Conservation (phyloP, 2,888 invertebrate species). For the Scaptodrosophila latifasciaeformis region DNA sequence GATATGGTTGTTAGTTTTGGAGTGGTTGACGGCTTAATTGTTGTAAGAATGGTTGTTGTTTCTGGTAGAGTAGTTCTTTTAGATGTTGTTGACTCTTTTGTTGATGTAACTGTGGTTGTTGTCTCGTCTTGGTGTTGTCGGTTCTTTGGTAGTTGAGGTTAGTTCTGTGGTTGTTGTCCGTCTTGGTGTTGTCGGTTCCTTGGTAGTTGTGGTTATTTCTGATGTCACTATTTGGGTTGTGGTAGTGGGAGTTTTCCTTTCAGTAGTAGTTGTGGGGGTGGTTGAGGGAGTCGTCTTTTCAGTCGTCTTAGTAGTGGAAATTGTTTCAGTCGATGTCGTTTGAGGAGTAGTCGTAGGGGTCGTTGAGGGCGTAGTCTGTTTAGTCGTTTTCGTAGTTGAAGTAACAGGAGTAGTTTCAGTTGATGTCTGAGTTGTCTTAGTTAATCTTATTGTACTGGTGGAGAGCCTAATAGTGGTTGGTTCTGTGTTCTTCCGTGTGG, state of each 20-base stretch:
- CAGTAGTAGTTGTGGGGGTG: conserved; percentile 3
- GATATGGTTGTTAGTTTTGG: conserved; percentile 4
- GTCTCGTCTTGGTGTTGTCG: background rate
- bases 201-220: background rate
- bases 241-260: background rate
- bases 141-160: background rate
- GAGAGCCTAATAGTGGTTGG: too few relatives aligned
- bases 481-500: background rate
- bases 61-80: conserved; percentile 1
- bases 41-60: background rate
- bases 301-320: background rate
- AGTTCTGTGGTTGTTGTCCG: background rate
- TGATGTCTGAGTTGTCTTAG: conserved; percentile 8
- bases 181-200: background rate
- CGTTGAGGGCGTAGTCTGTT: conserved; percentile 6
- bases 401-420: background rate
- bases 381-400: conserved; percentile 6
- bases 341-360: conserved; percentile 1
- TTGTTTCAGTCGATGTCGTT: conserved; percentile 1
- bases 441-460: background rate
- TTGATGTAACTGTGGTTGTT: background rate
- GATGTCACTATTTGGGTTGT: background rate
- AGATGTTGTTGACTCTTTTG: background rate
- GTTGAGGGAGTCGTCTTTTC: background rate
- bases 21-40: background rate